Percentiles rank a stretch among this genome's conserved stretches.
Conservation (phyloP, 2,888 invertebrate species). For the Tuta absoluta region DNA sequence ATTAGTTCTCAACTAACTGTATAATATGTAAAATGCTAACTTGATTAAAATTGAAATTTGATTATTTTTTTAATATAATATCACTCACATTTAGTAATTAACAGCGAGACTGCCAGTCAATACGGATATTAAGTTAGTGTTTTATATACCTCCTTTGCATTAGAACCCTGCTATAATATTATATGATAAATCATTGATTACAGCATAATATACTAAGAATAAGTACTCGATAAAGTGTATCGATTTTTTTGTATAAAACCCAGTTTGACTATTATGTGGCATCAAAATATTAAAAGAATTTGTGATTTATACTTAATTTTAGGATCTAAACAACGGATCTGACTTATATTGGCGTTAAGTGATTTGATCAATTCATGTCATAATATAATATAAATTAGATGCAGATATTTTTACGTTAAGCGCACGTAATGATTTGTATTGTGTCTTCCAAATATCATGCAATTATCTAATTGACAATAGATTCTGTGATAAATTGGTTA, state of each 20-base stretch:
- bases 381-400: neutral
- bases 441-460: slow-evolving; percentile 2
- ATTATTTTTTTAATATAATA: neutral
- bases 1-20: neutral
- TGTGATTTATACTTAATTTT: neutral
- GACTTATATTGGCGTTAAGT: neutral
- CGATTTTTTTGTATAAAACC: neutral
- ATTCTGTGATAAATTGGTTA: slow-evolving; percentile 4
- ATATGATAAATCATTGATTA: neutral
- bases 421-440: neutral
- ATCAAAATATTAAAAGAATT: neutral
- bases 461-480: neutral
- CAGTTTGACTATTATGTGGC: neutral
- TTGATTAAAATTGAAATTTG: neutral
- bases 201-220: slow-evolving; percentile 9
- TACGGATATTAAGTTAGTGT: neutral
- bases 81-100: neutral
- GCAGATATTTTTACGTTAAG: neutral
- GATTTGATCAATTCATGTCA: neutral
- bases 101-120: neutral
- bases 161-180: too few relatives aligned
- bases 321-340: slow-evolving; percentile 16
- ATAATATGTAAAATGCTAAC: neutral
- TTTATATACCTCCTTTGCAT: neutral
- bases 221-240: neutral